These are phyloP conservation scores for Notarius quadriscutis DNA, from an alignment of 2,113 vertebrate genomes.

Conservation along the genomic window DNA sequence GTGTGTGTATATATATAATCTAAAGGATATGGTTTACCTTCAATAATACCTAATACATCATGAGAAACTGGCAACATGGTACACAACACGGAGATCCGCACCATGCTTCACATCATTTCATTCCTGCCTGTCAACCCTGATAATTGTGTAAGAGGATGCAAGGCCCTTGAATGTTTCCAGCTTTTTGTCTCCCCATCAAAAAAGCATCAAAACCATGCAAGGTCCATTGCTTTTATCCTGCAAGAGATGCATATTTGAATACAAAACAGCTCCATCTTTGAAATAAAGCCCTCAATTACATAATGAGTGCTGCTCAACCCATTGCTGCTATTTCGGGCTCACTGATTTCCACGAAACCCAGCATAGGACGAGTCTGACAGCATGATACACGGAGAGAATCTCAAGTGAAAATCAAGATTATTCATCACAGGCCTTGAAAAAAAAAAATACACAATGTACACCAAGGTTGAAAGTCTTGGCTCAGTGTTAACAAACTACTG, in stretches of 20 bases:
- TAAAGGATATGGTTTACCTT: background rate
- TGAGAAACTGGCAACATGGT: background rate
- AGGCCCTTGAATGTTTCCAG: background rate
- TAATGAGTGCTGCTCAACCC: conserved; percentile 47
- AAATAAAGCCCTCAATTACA: conserved; percentile 59
- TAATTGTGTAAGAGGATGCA: background rate
- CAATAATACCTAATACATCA: background rate
- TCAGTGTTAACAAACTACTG: background rate
- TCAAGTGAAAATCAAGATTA: conserved; percentile 6
- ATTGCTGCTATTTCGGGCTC: conserved; percentile 9
- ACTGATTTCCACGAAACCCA: conserved; percentile 44
- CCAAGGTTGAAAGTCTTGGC: no score
- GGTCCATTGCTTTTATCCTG: conserved; percentile 29
- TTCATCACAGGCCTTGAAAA: background rate
- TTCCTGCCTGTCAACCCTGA: background rate
- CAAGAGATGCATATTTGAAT: conserved; percentile 38
- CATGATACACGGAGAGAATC: conserved; percentile 9
- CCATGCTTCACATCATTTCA: background rate
- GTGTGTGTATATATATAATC: no score
- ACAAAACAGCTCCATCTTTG: conserved; percentile 43
- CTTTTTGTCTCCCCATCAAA: conserved; percentile 18
- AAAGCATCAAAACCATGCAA: conserved; percentile 14
- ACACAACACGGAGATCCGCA: background rate
- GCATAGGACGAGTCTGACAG: conserved; percentile 31
- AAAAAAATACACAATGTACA: background rate